A percentile compares a stretch with the other conserved stretches of the same genome.
Evolutionary conservation across 2,888 invertebrate species (phyloP).

Genomic region (Tholera decimalis): DNA sequence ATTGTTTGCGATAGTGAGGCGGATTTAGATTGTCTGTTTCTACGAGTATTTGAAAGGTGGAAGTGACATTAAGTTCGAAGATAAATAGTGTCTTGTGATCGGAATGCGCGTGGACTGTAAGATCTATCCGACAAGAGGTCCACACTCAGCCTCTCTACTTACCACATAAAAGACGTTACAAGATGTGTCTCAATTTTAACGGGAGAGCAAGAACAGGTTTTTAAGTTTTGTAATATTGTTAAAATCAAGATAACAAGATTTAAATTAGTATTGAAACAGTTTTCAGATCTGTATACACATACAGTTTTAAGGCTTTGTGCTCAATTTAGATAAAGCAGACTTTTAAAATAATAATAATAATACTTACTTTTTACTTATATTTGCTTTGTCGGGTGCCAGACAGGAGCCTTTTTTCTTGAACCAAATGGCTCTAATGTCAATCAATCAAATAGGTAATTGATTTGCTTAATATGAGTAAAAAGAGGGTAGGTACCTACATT

Average conservation of each 20-base stretch:
- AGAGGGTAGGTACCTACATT: too few relatives aligned
- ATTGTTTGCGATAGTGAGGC: slow-evolving; percentile 13
- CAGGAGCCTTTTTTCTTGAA: too few relatives aligned
- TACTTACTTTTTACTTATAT: too few relatives aligned
- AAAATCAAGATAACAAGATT: too few relatives aligned
- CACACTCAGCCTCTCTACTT: background rate
- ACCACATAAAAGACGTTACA: background rate
- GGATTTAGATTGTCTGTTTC: slow-evolving; percentile 23
- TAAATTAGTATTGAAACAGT: too few relatives aligned
- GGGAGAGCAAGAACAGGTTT: slow-evolving; percentile 35
- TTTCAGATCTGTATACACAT: background rate
- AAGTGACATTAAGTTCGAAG: background rate
- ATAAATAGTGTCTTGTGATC: background rate
- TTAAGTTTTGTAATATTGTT: background rate
- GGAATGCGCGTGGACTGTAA: background rate
- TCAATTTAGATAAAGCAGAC: too few relatives aligned
- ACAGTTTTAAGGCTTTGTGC: background rate
- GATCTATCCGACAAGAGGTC: too few relatives aligned
- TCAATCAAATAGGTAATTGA: too few relatives aligned
- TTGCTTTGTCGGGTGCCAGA: too few relatives aligned
- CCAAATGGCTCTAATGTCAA: too few relatives aligned
- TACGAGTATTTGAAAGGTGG: background rate
- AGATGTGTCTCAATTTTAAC: slow-evolving; percentile 38
- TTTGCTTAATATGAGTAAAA: too few relatives aligned
- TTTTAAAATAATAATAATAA: too few relatives aligned